Evolutionary conservation across 2,888 invertebrate species (phyloP), one percentile per base, ranked within the genome.

Genomic region (Prosapia bicincta): DNA sequence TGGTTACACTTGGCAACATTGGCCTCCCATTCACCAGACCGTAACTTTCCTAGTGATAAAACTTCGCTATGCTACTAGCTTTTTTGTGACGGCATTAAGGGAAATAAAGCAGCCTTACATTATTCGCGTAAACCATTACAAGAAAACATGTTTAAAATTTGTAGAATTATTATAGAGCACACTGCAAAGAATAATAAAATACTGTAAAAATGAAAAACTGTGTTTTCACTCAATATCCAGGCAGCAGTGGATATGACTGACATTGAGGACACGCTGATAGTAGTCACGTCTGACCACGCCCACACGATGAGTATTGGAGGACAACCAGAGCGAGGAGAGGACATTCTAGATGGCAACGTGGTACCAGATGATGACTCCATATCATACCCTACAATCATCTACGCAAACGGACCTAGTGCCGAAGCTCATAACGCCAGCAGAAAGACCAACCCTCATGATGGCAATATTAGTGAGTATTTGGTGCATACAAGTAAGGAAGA

Each of bases 211-310:
- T n/a, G n/a, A n/a, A n/a, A n/a, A n/a, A n/a, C n/a, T n/a, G n/a
- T n/a, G n/a, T n/a, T n/a, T n/a, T n/a, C n/a, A n/a, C n/a, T 30
- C 9, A 30, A 30, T 30, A 23, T 38, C 24, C 38, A 76, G 76
- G 43, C 85, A 80, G 92, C 94, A 0, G 83, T 86, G 72, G 83
- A 87, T 2, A 81, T 92, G 79, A 91, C 92, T 0, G 85, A 85
- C 74, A 85, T 78, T 32, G 71, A 79, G 5, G 80, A 81, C 32
- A 82, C 82, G 0, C 84, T 96, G 1, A 90, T 95, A 24, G 89
- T 96, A 0, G 94, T 93, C 15, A 93, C 90, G 0, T 87, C 94
- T 0, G 94, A 94, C 84, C 94, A 94, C 83, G 90, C 92, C 0
- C 94, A 94, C 81, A 92, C 92, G 0, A 90, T 94, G 90, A 90